phyloP scores from a whole-genome alignment of 2,888 invertebrate species.

The Disparrhopalites patrizii region DNA sequence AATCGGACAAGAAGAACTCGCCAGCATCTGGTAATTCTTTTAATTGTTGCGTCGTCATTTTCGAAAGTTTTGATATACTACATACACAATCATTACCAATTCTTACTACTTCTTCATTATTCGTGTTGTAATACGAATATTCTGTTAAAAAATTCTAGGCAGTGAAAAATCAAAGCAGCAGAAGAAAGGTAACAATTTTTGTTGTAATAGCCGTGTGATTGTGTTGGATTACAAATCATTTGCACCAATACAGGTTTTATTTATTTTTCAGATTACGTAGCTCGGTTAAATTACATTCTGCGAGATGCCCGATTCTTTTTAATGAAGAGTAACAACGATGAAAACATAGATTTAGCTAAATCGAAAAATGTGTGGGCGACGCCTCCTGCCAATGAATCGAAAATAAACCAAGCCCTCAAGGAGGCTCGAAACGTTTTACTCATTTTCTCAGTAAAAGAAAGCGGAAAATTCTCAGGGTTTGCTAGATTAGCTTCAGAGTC shows the following conservation, averaged over 20 bases:
- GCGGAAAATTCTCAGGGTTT: conserved; percentile 84
- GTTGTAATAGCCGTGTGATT: not conserved
- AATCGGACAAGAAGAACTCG: not conserved
- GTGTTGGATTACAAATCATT: not conserved
- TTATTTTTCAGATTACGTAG: conserved; percentile 20
- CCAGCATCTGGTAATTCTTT: not conserved
- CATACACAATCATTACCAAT: no score
- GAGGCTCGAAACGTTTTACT: conserved; percentile 90
- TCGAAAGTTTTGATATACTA: not conserved
- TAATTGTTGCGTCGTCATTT: not conserved
- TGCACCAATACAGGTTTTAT: not conserved
- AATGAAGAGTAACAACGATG: conserved; percentile 96
- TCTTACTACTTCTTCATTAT: no score
- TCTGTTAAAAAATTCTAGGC: no score
- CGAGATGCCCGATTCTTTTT: conserved; percentile 90
- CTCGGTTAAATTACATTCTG: conserved; percentile 86
- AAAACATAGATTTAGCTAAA: conserved; percentile 92
- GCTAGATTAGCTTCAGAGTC: conserved; percentile 86
- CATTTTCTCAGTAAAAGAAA: conserved; percentile 96
- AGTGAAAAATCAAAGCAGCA: conserved; percentile 24
- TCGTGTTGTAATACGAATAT: no score
- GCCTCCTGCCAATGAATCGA: conserved; percentile 91
- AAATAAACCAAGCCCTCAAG: conserved; percentile 88
- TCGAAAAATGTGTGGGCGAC: conserved; percentile 97
- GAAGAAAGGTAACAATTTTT: conserved; percentile 29